Conservation (phyloP, 1,140 invertebrate genomes). For the Scaptodrosophila lebanonensis region DNA sequence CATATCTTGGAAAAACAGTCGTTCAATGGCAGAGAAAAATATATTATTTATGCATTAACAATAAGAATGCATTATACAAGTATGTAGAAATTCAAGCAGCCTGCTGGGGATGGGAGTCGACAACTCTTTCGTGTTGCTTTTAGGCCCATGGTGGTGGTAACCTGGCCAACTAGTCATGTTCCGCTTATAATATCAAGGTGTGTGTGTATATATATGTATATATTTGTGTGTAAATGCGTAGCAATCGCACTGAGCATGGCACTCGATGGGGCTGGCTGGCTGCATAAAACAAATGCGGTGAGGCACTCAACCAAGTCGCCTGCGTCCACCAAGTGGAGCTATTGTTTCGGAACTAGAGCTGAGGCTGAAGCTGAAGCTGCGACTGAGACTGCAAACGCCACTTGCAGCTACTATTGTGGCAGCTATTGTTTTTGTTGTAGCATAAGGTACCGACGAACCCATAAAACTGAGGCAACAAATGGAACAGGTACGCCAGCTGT, state of each 20-base stretch:
- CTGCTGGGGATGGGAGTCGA: too few species aligned
- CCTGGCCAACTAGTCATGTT: conserved; percentile 40
- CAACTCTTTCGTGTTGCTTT: too few species aligned
- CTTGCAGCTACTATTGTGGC: conserved; percentile 39
- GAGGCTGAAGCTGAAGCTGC: background rate
- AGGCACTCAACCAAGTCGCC: conserved; percentile 66
- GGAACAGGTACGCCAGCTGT: conserved; percentile 69
- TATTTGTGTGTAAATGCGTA: conserved; percentile 69
- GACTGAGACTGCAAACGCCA: conserved; percentile 39
- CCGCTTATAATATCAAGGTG: conserved; percentile 63
- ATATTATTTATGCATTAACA: too few species aligned
- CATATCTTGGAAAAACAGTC: too few species aligned
- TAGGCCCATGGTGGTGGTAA: conserved; percentile 8
- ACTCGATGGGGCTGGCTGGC: too few species aligned
- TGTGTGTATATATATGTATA: too few species aligned
- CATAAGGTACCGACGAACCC: conserved; percentile 67
- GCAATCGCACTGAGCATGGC: conserved; percentile 42
- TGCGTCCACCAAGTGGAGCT: conserved; percentile 26
- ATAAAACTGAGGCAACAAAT: conserved; percentile 70
- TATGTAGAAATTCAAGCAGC: too few species aligned
- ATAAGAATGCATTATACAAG: too few species aligned
- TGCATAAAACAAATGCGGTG: conserved; percentile 66
- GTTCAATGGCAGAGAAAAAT: too few species aligned
- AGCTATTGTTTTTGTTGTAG: conserved; percentile 33
- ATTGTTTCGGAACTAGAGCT: conserved; percentile 1